A percentile compares a stretch with the other conserved stretches of the same genome.
Evolutionary conservation across 2,113 vertebrate genomes (phyloP).

Genomic region (Balaeniceps rex): DNA sequence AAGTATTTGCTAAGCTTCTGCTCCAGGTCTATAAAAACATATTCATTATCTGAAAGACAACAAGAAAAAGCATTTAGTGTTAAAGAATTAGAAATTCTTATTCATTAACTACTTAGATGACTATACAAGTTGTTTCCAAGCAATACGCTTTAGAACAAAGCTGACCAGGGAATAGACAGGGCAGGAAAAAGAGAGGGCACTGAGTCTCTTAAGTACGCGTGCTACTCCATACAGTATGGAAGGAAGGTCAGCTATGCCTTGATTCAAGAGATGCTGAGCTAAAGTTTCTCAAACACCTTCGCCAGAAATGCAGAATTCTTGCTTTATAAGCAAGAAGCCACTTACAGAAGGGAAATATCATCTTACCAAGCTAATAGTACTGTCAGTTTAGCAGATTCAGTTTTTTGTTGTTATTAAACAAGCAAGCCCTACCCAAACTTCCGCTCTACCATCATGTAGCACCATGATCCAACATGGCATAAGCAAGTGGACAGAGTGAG

Average conservation of each 20-base stretch:
- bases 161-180: neutral
- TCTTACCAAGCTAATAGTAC: neutral
- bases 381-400: neutral
- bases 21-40: slow-evolving; percentile 88
- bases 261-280: neutral
- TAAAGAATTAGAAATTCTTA: neutral
- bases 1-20: slow-evolving; percentile 90
- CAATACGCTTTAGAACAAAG: neutral
- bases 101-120: neutral
- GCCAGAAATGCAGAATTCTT: neutral
- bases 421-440: neutral
- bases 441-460: neutral
- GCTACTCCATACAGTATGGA: neutral
- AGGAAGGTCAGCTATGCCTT: neutral
- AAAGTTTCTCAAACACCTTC: neutral
- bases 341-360: neutral
- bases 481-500: neutral
- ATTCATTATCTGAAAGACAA: slow-evolving; percentile 80
- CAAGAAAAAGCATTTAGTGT: neutral
- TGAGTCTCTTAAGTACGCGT: fast-evolving
- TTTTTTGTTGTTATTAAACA: neutral
- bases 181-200: neutral
- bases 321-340: neutral
- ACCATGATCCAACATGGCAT: neutral
- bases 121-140: neutral